These are phyloP conservation scores for Halcyon badia DNA, from an alignment of 2,797 vertebrate species.

Conservation along the genomic window DNA sequence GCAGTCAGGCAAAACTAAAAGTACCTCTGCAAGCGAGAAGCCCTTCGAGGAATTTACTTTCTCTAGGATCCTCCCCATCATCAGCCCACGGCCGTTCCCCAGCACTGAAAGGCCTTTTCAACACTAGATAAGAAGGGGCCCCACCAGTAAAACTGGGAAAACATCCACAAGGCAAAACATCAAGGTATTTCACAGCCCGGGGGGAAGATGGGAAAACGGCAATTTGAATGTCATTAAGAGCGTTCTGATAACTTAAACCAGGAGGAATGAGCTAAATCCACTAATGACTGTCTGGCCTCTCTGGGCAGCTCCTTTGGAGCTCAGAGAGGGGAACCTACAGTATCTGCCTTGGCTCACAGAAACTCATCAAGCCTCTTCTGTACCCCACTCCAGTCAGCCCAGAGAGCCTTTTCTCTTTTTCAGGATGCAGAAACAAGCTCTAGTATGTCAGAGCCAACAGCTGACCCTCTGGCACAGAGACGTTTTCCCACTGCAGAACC, in stretches of 20 bases:
- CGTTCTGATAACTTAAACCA: neutral
- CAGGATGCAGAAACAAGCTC: neutral
- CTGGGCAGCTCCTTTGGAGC: neutral
- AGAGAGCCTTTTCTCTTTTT: neutral
- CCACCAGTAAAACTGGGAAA: constrained; percentile 20
- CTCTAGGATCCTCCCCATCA: neutral
- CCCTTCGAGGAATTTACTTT: constrained; percentile 33
- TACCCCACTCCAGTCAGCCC: neutral
- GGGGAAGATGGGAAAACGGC: neutral
- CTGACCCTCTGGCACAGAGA: neutral
- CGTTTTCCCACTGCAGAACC: neutral
- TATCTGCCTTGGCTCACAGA: neutral
- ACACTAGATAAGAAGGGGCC: neutral
- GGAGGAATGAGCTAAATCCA: constrained; percentile 4
- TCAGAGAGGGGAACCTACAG: neutral
- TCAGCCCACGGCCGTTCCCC: neutral
- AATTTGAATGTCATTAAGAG: neutral
- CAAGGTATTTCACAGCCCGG: neutral
- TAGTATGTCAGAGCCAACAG: accelerated
- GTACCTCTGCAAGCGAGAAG: neutral
- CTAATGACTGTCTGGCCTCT: neutral
- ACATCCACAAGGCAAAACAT: neutral
- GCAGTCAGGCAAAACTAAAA: constrained; percentile 17
- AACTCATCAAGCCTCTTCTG: neutral
- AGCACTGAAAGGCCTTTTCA: constrained; percentile 42